phyloP scores from a whole-genome alignment of 2,797 vertebrate genomes.

The Tympanoctomys barrerae region DNA sequence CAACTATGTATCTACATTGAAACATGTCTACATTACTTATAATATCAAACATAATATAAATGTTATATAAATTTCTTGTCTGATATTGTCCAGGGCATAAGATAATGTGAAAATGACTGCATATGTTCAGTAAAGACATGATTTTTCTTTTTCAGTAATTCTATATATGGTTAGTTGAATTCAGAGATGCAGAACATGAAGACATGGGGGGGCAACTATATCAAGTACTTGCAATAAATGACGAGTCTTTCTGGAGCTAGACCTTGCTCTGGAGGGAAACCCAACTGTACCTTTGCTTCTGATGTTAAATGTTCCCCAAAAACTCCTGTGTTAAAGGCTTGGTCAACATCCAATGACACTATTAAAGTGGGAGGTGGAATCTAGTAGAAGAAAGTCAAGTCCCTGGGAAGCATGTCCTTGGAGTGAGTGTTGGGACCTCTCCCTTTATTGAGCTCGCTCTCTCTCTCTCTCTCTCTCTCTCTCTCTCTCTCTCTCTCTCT shows the following conservation, averaged over 20 bases:
- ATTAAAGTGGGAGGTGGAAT: neutral
- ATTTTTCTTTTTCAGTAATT: neutral
- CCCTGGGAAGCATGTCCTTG: neutral
- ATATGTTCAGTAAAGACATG: neutral
- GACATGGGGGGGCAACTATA: neutral
- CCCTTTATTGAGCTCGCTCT: neutral
- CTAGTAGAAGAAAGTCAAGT: too few species aligned
- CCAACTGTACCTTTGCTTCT: neutral
- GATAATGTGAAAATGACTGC: neutral
- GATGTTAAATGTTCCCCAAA: neutral
- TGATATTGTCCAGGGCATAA: neutral
- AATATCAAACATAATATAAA: neutral
- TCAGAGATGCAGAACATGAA: neutral
- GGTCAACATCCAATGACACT: neutral
- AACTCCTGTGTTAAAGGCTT: neutral
- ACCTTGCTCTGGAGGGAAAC: neutral
- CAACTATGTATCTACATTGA: neutral
- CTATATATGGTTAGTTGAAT: neutral
- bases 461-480: neutral
- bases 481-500: neutral
- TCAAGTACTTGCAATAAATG: constrained; percentile 11
- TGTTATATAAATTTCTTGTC: neutral
- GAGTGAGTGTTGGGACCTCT: neutral
- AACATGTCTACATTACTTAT: neutral
- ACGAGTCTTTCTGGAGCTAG: neutral